Base-by-base conservation (phyloP, 1,140 invertebrate species). In the Heliconius eleuchia region DNA sequence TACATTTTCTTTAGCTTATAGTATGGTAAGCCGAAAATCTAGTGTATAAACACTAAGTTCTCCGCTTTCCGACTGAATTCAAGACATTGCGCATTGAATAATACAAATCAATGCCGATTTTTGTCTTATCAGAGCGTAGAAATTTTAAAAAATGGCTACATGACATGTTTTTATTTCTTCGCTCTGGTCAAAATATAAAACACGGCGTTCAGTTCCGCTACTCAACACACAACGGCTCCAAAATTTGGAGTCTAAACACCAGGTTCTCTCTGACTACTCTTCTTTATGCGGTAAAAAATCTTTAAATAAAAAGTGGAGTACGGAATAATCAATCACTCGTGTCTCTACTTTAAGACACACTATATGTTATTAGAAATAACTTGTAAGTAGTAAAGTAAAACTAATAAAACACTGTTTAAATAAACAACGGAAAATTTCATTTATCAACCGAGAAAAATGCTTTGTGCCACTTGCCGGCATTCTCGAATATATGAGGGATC, bases 381-480 rank as follows among this genome's bases (percentile, higher is more conserved):
- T 76, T 16, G 37, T 34, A 19, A 18, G 27, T 66, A 42, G 34
- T 34, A 76, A 16, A 46, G 75, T 71, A 77, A 52, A 77, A 77
- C 37, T 71, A 77, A 75, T 75, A 75, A 39, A 74, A 76, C 60
- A 39, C 74, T 52, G 37, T 77, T 77, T 77, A 50, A 71, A 71
- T 39, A 77, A n/a, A 27, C 46, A 27, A 27, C 18, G 75, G 74
- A 52, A 77, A 77, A 77, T 77, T 77, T 77, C 66, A 77, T 77
- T 77, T 77, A 77, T 77, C 75, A 66, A 42, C 66, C 37, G 66
- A 71, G 75, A 77, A 77, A 77, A 77, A 77, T 71, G 75, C 75
- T 77, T 71, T 77, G 75, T 77, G 23, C 66, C 75, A 77, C 66
- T 77, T 77, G 60, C 75, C n/a, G 66, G 57, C 75, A 77, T 77